phyloP scores from a whole-genome alignment of 1,140 invertebrate species.

The Venturia canescens region DNA sequence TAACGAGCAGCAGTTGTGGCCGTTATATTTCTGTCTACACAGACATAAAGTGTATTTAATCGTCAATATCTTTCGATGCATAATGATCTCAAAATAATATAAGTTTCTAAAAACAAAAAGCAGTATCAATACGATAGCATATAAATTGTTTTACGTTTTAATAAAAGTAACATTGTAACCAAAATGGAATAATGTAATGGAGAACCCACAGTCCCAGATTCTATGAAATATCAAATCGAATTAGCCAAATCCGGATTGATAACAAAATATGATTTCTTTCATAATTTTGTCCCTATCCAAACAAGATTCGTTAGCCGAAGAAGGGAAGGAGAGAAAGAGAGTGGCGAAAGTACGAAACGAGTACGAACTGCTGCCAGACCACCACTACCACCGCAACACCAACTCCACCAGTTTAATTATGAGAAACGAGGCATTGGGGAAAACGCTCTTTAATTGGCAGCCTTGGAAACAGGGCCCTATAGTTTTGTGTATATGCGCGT shows the following conservation, averaged over 20 bases:
- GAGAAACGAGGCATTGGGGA: conserved; percentile 44
- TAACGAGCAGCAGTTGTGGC: conserved; percentile 35
- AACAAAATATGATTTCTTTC: too few relatives aligned
- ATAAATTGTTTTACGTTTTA: too few relatives aligned
- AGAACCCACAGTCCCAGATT: too few relatives aligned
- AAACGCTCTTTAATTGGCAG: conserved; percentile 42
- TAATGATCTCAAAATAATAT: too few relatives aligned
- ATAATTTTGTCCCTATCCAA: conserved; percentile 30
- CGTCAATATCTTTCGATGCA: too few relatives aligned
- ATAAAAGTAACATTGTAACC: too few relatives aligned
- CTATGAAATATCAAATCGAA: too few relatives aligned
- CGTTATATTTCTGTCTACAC: not conserved
- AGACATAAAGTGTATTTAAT: too few relatives aligned
- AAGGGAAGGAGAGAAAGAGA: not conserved
- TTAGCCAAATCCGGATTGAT: too few relatives aligned
- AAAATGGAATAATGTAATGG: too few relatives aligned
- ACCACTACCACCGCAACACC: not conserved
- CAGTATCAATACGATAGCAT: too few relatives aligned
- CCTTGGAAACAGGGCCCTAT: conserved; percentile 41
- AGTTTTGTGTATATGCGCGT: not conserved
- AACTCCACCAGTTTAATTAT: conserved; percentile 40
- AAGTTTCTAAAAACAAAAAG: too few relatives aligned
- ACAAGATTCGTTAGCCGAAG: conserved; percentile 38
- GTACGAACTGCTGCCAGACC: conserved; percentile 22
- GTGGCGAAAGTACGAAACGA: conserved; percentile 25